Evolutionary conservation across 2,113 vertebrate species (phyloP).

Genomic region (Caranx ignobilis): DNA sequence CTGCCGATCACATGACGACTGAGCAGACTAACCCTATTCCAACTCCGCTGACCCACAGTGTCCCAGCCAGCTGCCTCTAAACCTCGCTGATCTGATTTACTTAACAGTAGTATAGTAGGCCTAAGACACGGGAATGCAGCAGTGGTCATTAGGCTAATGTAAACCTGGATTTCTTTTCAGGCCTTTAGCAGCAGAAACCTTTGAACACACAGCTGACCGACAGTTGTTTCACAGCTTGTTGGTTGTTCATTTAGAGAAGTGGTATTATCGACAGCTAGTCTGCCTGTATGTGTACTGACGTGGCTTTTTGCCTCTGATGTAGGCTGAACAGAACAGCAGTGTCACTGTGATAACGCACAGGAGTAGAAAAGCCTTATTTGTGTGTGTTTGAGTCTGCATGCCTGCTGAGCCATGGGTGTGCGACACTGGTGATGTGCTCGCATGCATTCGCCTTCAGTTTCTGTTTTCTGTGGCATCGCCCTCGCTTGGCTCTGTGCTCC

Average conservation of each 20-base stretch:
- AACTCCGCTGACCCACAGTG: conserved; percentile 39
- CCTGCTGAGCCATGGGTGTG: not conserved
- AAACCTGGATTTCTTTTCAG: not conserved
- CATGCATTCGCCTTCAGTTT: conserved; percentile 4
- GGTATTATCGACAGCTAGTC: not conserved
- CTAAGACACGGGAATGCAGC: not conserved
- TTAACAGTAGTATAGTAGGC: conserved; percentile 10
- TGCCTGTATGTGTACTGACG: not conserved
- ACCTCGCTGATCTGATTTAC: conserved; percentile 61
- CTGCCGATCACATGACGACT: conserved; percentile 59
- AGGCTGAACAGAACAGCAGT: conserved; percentile 11
- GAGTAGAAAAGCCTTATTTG: conserved; percentile 17
- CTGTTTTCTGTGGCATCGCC: conserved; percentile 50
- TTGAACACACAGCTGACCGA: not conserved
- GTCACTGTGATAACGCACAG: not conserved
- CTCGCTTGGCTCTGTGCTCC: not conserved
- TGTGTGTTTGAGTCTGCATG: conserved; percentile 9
- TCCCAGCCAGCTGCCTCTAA: conserved; percentile 42
- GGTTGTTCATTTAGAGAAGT: conserved; percentile 7
- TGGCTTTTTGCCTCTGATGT: not conserved
- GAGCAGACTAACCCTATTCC: conserved; percentile 49
- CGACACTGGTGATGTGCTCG: conserved; percentile 15
- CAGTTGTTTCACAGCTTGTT: not conserved
- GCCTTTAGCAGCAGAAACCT: not conserved
- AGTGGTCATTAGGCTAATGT: not conserved